phyloP scores from a whole-genome alignment of 2,797 vertebrate species.

The Limnodromus scolopaceus region DNA sequence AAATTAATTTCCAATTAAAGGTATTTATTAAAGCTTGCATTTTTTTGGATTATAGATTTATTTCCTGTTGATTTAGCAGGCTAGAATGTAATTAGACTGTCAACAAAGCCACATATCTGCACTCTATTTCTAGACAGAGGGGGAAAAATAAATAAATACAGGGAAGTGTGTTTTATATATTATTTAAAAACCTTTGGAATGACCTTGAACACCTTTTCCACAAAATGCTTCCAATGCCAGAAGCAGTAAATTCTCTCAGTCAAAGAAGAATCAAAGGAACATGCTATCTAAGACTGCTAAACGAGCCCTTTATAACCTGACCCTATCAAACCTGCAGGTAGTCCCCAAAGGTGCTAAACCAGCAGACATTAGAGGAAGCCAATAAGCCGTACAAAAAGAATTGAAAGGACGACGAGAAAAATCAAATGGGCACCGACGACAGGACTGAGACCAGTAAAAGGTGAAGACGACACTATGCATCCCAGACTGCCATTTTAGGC shows the following conservation, averaged over 20 bases:
- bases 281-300: neutral
- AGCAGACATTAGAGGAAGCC: neutral
- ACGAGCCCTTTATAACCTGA: neutral
- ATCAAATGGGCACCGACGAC: neutral
- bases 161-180: neutral
- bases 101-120: neutral
- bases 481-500: neutral
- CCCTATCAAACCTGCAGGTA: slow-evolving; percentile 14
- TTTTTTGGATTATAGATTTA: neutral
- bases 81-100: neutral
- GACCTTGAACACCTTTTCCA: slow-evolving; percentile 35
- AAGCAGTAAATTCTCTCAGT: slow-evolving; percentile 46
- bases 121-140: neutral
- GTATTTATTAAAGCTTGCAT: neutral
- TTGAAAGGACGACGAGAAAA: slow-evolving; percentile 1
- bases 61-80: slow-evolving; percentile 2
- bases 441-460: neutral
- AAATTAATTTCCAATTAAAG: neutral
- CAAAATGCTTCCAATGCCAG: slow-evolving; percentile 37
- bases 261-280: slow-evolving; percentile 57
- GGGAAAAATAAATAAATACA: neutral
- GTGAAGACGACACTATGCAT: neutral
- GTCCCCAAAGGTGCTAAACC: slow-evolving; percentile 5
- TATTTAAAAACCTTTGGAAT: slow-evolving; percentile 42
- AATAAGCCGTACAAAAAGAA: slow-evolving; percentile 1